Evolutionary conservation across 2,888 invertebrate genomes (phyloP).

Genomic region (Smittia sp.): DNA sequence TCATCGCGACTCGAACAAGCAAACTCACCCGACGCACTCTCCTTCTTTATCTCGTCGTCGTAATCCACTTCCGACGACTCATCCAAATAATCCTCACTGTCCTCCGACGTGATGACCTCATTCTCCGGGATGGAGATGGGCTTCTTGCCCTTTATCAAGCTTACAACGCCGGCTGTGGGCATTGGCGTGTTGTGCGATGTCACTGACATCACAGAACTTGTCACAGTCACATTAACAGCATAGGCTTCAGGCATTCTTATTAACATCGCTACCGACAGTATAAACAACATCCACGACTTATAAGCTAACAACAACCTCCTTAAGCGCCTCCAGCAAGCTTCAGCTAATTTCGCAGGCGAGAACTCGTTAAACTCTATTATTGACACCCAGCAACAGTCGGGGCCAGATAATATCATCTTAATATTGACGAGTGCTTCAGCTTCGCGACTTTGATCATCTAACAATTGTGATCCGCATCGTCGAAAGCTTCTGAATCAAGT

Average conservation of each 20-base stretch:
- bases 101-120: slow-evolving; percentile 18
- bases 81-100: slow-evolving; percentile 29
- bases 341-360: background rate
- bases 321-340: background rate
- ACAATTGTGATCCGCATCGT: background rate
- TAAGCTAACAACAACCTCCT: background rate
- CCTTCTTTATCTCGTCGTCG: background rate
- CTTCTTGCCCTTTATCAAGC: slow-evolving; percentile 13
- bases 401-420: slow-evolving; percentile 20
- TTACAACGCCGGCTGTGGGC: background rate
- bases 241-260: slow-evolving; percentile 14
- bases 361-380: slow-evolving; percentile 4
- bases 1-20: background rate
- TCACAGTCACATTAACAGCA: slow-evolving; percentile 14
- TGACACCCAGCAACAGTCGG: slow-evolving; percentile 1
- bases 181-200: background rate
- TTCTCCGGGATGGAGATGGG: slow-evolving; percentile 14
- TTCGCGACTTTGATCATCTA: background rate
- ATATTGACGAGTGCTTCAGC: background rate
- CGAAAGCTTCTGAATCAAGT: background rate
- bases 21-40: slow-evolving; percentile 2
- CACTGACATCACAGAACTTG: background rate
- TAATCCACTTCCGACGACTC: slow-evolving; percentile 29
- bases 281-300: slow-evolving; percentile 20
- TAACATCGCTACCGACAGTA: background rate